Evolutionary conservation across 2,797 vertebrate species (phyloP), one percentile per base, ranked within the genome.

Genomic region (Neoniphon sammara): DNA sequence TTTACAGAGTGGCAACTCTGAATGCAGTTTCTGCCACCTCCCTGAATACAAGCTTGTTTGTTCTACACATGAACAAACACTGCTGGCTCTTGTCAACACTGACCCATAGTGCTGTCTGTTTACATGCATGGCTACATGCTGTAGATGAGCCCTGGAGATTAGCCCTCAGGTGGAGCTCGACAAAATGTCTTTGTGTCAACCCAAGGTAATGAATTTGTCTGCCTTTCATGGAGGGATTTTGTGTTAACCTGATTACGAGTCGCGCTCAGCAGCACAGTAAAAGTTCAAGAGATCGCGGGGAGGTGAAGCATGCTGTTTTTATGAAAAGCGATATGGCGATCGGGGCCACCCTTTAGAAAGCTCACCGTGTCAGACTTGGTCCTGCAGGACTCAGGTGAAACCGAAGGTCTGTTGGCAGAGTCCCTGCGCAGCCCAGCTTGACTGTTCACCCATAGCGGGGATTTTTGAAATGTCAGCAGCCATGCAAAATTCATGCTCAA

Each of bases 401-500:
- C 86, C 46, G 42, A 77, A 78, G 82, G 69, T 67, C 70, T 47
- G 66, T 72, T 83, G 64, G 70, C 69, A 0, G 53, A 68, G 78
- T 66, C 76, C 71, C 66, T 25, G 71, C 34, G 75, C 74, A 10
- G 60, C 75, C 55, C 81, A 27, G 76, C 78, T 60, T 70, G 58
- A 71, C 80, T 14, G 72, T n/a, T 64, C 42, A 54, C 55, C 83
- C 74, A 52, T 70, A 59, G 36, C 64, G 62, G 83, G 75, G 84
- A 88, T 88, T 91, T 72, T 89, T 73, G 8, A 90, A 92, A 91
- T 91, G 90, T 89, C 92, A 93, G 84, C 54, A 3, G 82, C 77
- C 89, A 93, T 94, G 91, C 88, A 95, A 94, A 93, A 95, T 95
- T 93, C 57, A 95, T 95, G 91, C 80, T 72, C 80, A 55, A 80